phyloP scores from a whole-genome alignment of 2,113 vertebrate species.

The Mobula birostris region DNA sequence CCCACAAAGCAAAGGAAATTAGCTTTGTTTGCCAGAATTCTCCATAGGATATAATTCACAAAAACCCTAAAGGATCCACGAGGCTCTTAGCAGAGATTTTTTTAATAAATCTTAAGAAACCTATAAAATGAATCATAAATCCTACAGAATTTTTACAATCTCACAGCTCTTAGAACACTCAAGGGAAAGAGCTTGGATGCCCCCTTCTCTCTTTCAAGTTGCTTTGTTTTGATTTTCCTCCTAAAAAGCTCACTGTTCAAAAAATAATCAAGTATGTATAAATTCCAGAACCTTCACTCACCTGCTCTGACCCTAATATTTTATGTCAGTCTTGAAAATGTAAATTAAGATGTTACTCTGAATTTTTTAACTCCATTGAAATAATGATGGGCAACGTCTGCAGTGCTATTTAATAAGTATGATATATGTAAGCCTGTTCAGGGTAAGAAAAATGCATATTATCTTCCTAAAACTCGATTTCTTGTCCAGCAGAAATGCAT shows the following conservation, averaged over 20 bases:
- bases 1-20: neutral
- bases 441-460: slow-evolving; percentile 23
- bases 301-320: slow-evolving; percentile 24
- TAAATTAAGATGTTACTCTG: slow-evolving; percentile 17
- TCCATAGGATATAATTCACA: slow-evolving; percentile 6
- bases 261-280: neutral
- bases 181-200: neutral
- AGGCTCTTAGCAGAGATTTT: slow-evolving; percentile 15
- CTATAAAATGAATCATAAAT: slow-evolving; percentile 37
- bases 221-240: neutral
- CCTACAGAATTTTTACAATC: slow-evolving; percentile 36
- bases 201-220: slow-evolving; percentile 3
- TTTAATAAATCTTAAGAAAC: slow-evolving; percentile 28
- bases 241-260: slow-evolving; percentile 13
- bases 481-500: slow-evolving; percentile 36
- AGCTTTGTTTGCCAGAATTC: neutral
- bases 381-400: slow-evolving; percentile 2
- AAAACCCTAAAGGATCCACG: neutral
- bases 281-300: slow-evolving; percentile 20
- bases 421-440: slow-evolving; percentile 2
- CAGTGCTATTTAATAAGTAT: slow-evolving; percentile 17
- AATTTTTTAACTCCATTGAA: slow-evolving; percentile 18
- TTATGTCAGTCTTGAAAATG: slow-evolving; percentile 22
- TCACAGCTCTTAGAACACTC: slow-evolving; percentile 23
- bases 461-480: slow-evolving; percentile 21